A percentile compares a stretch with the other conserved stretches of the same genome.
These are phyloP conservation scores for Galbula dea DNA, from an alignment of 2,113 vertebrate species.

Conservation along the genomic window DNA sequence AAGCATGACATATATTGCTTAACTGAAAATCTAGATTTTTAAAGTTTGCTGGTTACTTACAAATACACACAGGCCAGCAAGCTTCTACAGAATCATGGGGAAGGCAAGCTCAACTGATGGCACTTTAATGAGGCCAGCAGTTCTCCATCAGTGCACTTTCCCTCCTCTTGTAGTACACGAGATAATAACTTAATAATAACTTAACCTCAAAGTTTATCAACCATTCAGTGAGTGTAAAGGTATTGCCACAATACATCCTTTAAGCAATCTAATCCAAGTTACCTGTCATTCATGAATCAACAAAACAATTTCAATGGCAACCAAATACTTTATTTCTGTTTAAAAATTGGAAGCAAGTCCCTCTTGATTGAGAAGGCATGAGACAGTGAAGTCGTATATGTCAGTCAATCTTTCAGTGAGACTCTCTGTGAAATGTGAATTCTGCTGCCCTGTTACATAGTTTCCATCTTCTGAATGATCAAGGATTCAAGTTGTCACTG, in stretches of 20 bases:
- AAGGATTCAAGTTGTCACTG: neutral
- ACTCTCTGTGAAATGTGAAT: neutral
- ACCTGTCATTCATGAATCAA: neutral
- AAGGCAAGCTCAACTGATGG: neutral
- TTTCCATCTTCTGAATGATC: neutral
- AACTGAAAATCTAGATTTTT: neutral
- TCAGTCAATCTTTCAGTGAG: neutral
- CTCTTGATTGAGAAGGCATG: neutral
- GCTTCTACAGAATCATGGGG: neutral
- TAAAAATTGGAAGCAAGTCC: neutral
- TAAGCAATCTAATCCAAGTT: neutral
- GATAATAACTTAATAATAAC: constrained; percentile 32
- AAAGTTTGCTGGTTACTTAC: neutral
- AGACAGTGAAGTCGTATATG: neutral
- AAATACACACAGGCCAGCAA: neutral
- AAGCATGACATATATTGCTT: neutral
- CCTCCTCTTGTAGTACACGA: neutral
- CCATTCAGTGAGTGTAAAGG: neutral
- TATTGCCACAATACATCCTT: neutral
- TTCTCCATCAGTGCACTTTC: neutral
- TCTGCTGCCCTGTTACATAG: neutral
- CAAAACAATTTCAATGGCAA: neutral
- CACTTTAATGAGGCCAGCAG: neutral
- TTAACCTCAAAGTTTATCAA: constrained; percentile 33
- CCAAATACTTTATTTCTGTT: neutral